Evolutionary conservation across 2,797 vertebrate genomes (phyloP), one percentile per base, ranked within the genome.

Genomic region (Silurus aristotelis): DNA sequence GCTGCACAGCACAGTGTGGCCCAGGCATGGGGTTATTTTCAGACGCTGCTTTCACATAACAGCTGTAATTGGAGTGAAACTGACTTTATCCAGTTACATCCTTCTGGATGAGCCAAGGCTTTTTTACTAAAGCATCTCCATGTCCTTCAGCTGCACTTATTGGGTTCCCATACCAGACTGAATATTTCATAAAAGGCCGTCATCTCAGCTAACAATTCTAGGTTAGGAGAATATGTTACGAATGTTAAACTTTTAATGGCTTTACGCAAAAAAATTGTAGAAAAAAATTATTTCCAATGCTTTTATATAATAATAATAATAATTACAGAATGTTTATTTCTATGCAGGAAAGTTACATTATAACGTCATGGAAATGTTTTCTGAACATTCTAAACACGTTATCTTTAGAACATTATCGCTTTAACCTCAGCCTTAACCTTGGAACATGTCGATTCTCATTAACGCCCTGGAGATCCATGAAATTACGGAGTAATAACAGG

Each of bases 11-110:
- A 78, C 22, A 67, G 71, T 43, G 46, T 20, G 43, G 67, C 13
- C 72, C 19, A 67, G 67, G 71, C 27, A 73, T 67, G 68, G 85
- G 85, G 75, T 80, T 87, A 86, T 87, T 88, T 87, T 86, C 79
- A 70, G 85, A 87, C 25, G 15, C 70, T 87, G 85, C 56, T 22
- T 68, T 82, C 77, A 80, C 56, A 87, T 85, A 87, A 60, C 85
- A 73, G 67, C 72, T 92, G 91, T 90, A 91, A 91, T 92, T 38
- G 80, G 88, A 91, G 90, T 80, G 88, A 91, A 83, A 81, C 83
- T 87, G 88, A 89, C 89, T 90, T 87, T 85, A 89, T 92, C 91
- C 86, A 86, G 73, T 90, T 91, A 87, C 87, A 87, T 80, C 67
- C 89, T 88, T 86, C 84, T 92, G 87, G 85, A 90, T 86, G 86